These are phyloP conservation scores for Podarcis muralis DNA, from an alignment of 2,113 vertebrate species.

Conservation along the genomic window DNA sequence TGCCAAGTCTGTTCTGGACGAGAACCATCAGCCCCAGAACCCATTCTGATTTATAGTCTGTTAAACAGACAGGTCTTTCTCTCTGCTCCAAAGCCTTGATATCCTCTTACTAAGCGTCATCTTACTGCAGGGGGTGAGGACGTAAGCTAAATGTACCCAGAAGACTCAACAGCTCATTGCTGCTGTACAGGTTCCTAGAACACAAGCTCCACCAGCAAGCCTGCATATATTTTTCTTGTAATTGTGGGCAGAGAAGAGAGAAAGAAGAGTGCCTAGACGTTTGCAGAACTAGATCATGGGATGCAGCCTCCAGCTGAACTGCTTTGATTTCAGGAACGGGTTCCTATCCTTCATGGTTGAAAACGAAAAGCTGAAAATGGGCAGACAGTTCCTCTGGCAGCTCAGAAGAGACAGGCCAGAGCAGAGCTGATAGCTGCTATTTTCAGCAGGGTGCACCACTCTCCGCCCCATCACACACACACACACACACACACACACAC, in stretches of 20 bases:
- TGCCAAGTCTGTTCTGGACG: no score
- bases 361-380: neutral
- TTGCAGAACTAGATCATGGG: neutral
- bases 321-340: no score
- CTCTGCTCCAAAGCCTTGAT: neutral
- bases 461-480: constrained; percentile 36
- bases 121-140: no score
- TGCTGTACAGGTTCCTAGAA: neutral
- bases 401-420: neutral
- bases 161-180: neutral
- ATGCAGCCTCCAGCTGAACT: neutral
- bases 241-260: no score
- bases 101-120: neutral
- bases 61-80: no score
- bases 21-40: no score
- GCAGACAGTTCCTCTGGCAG: neutral
- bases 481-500: neutral
- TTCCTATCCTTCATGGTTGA: neutral
- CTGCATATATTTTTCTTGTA: neutral
- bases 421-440: neutral
- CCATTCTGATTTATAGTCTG: neutral
- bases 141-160: neutral
- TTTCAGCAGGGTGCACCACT: constrained; percentile 33
- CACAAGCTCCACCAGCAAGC: neutral
- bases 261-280: neutral